Conservation (phyloP, 2,797 vertebrate genomes). For the Octomys mimax region DNA sequence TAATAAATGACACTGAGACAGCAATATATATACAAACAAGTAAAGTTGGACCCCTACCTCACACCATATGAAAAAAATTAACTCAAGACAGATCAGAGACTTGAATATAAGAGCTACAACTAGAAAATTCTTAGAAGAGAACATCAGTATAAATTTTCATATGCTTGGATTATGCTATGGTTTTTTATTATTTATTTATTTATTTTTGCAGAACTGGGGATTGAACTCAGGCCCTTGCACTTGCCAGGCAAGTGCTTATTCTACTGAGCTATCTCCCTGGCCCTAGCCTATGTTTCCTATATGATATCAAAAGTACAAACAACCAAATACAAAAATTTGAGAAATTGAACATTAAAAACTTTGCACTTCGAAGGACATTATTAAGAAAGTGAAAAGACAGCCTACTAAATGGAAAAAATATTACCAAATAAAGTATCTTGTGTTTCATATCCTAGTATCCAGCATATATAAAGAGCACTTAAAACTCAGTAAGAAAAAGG, state of each 20-base stretch:
- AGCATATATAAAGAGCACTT: not conserved
- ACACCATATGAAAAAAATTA: not conserved
- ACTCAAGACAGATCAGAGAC: not conserved
- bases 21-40: not conserved
- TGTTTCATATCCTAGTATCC: not conserved
- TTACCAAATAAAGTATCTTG: not conserved
- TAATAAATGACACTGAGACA: not conserved
- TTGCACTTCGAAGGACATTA: not conserved
- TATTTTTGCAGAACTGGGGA: too few species aligned
- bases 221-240: too few species aligned
- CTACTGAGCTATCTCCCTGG: too few species aligned
- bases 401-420: not conserved
- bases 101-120: not conserved
- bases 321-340: not conserved
- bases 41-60: not conserved
- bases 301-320: not conserved
- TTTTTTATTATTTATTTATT: too few species aligned
- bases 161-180: not conserved
- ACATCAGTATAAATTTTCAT: not conserved
- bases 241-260: too few species aligned
- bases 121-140: constrained; percentile 32
- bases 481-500: not conserved
- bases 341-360: not conserved
- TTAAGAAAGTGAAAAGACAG: not conserved
- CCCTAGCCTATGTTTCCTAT: not conserved